Conservation (phyloP, 2,888 invertebrate species). For the Drosophila setosimentum region DNA sequence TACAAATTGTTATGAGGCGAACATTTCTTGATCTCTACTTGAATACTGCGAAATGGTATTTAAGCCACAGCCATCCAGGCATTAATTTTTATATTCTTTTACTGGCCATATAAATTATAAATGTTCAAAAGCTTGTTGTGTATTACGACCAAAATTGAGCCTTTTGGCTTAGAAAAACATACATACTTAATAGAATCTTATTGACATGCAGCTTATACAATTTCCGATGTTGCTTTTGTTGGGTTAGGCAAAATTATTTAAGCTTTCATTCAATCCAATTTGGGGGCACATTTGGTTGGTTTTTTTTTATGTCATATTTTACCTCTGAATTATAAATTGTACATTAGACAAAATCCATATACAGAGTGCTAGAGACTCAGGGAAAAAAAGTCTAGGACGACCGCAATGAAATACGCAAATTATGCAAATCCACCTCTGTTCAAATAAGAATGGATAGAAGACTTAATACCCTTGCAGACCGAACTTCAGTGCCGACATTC, state of each 20-base stretch:
- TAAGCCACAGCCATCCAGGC: background rate
- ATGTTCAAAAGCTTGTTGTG: conserved; percentile 22
- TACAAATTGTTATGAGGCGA: background rate
- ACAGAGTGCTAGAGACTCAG: background rate
- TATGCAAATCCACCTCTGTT: background rate
- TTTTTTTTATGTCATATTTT: conserved; percentile 32
- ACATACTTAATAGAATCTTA: background rate
- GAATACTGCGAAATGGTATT: background rate
- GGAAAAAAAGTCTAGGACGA: background rate
- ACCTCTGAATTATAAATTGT: conserved; percentile 45
- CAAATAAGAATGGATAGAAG: background rate
- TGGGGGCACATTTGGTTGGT: conserved; percentile 33
- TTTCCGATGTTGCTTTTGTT: conserved; percentile 16
- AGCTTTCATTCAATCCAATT: conserved; percentile 28
- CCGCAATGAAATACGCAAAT: background rate
- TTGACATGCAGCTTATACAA: conserved; percentile 9
- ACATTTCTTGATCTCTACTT: background rate
- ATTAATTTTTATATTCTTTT: conserved; percentile 24
- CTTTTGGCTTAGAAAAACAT: background rate
- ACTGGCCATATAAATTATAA: conserved; percentile 61
- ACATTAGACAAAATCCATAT: conserved; percentile 31
- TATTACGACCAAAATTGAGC: conserved; percentile 10
- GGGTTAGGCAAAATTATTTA: conserved; percentile 11
- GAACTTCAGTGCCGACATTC: background rate
- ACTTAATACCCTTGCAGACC: background rate